These are phyloP conservation scores for Orbicella faveolata DNA, from an alignment of 64 coral and sea anemone species.

Conservation along the genomic window DNA sequence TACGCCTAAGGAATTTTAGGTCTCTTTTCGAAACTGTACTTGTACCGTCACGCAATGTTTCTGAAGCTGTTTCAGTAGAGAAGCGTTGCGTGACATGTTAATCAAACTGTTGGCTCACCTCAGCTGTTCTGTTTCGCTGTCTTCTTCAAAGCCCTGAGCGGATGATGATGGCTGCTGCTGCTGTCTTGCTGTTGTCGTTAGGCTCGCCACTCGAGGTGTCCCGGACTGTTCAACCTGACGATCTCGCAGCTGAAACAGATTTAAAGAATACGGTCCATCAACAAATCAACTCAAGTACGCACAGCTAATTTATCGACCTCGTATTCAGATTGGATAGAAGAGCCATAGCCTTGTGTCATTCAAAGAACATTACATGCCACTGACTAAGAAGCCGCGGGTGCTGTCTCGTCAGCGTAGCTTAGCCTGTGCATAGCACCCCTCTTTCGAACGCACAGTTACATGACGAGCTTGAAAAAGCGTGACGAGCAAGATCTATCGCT, in stretches of 20 bases:
- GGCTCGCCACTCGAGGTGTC: neutral
- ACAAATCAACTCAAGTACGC: neutral
- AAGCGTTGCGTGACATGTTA: too few relatives aligned
- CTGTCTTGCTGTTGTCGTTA: neutral
- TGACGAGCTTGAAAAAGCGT: too few relatives aligned
- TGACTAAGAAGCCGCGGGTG: neutral
- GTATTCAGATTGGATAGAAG: too few relatives aligned
- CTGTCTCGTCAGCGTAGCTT: too few relatives aligned
- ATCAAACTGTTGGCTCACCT: neutral
- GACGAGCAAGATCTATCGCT: too few relatives aligned
- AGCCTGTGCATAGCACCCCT: too few relatives aligned
- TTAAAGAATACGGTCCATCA: neutral
- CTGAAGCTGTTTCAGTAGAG: too few relatives aligned
- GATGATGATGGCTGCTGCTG: slow-evolving; percentile 6
- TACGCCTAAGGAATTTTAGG: too few relatives aligned
- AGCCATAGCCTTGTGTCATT: neutral
- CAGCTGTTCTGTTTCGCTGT: neutral
- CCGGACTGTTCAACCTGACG: slow-evolving; percentile 24
- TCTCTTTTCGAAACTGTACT: too few relatives aligned
- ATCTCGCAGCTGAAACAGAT: slow-evolving; percentile 23
- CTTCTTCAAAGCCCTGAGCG: neutral
- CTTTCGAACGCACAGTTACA: too few relatives aligned
- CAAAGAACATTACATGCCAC: neutral
- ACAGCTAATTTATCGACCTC: too few relatives aligned
- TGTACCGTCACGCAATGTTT: too few relatives aligned